These are phyloP conservation scores for Drosophila insularis DNA, from an alignment of 1,140 invertebrate genomes.

Conservation along the genomic window DNA sequence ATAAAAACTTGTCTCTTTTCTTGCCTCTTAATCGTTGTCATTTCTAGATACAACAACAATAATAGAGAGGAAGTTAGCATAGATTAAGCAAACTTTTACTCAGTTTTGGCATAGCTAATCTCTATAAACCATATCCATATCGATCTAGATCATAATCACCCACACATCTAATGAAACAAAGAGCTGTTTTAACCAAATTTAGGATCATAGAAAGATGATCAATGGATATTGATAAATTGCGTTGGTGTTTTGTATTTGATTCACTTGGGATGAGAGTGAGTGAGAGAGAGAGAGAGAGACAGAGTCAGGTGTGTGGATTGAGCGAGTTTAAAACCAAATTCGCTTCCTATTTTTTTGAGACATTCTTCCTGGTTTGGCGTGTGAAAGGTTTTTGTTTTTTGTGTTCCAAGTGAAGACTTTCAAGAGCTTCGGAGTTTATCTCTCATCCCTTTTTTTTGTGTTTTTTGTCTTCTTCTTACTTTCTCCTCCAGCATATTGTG, in stretches of 20 bases:
- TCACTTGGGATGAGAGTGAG: no score
- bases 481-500: conserved; percentile 13
- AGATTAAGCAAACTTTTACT: not conserved
- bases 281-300: no score
- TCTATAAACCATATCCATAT: no score
- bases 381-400: conserved; percentile 1
- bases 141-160: no score
- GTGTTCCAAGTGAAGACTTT: conserved; percentile 9
- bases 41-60: not conserved
- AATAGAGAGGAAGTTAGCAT: not conserved
- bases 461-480: not conserved
- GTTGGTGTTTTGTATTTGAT: no score
- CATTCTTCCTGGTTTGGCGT: conserved; percentile 6
- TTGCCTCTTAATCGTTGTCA: conserved; percentile 14
- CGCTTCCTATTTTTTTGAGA: not conserved
- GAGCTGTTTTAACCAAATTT: no score
- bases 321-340: no score
- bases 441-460: not conserved
- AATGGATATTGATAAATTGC: no score
- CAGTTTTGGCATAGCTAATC: not conserved
- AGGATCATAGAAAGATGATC: no score
- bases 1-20: conserved; percentile 15
- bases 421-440: not conserved
- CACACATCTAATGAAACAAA: no score
- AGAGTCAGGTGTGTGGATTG: no score